phyloP scores from a whole-genome alignment of 1,140 invertebrate species.

The Trichonephila inaurata region DNA sequence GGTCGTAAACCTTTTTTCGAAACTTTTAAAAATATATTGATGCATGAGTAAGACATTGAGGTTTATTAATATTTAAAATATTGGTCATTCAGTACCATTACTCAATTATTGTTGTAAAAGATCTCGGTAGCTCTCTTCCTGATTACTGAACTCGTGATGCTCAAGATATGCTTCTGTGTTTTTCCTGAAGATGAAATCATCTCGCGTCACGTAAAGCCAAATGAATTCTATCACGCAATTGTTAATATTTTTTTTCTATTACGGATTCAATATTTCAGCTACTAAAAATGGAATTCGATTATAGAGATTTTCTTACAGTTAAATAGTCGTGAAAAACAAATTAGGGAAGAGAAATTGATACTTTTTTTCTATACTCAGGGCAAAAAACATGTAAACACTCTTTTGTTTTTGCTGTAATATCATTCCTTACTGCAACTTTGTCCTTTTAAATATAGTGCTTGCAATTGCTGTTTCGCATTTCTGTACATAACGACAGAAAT shows the following conservation, averaged over 20 bases:
- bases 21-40: background rate
- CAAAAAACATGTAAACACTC: too few species aligned
- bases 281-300: too few species aligned
- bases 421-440: too few species aligned
- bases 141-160: background rate
- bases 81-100: background rate
- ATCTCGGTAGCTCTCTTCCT: background rate
- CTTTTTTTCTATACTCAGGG: too few species aligned
- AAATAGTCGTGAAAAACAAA: too few species aligned
- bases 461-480: too few species aligned
- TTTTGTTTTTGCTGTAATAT: too few species aligned
- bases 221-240: background rate
- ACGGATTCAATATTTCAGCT: too few species aligned
- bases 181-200: background rate
- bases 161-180: background rate
- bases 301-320: too few species aligned
- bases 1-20: slow-evolving; percentile 38
- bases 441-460: too few species aligned
- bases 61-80: background rate
- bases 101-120: background rate
- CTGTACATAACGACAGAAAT: too few species aligned
- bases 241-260: background rate
- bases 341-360: too few species aligned
- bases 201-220: background rate
- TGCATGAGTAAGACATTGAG: background rate